These are phyloP conservation scores for Amazona vittata DNA, from an alignment of 2,113 vertebrate genomes.

Conservation along the genomic window DNA sequence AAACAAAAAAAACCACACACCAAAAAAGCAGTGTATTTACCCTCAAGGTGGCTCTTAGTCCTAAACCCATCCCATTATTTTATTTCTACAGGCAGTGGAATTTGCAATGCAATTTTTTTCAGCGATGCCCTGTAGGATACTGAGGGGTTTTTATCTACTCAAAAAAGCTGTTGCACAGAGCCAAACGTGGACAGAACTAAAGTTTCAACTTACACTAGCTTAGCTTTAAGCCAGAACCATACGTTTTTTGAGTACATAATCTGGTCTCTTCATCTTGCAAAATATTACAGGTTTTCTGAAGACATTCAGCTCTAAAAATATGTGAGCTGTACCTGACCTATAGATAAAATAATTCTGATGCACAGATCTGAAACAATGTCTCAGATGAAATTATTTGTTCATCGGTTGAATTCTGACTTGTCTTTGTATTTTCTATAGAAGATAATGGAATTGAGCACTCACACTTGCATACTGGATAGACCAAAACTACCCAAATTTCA, in stretches of 20 bases:
- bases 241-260: not conserved
- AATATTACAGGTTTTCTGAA: not conserved
- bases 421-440: not conserved
- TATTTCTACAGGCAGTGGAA: not conserved
- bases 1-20: too few species aligned
- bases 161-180: not conserved
- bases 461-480: not conserved
- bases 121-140: not conserved
- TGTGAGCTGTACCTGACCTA: not conserved
- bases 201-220: not conserved
- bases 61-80: slow-evolving; percentile 30
- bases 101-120: not conserved
- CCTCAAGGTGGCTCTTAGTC: slow-evolving; percentile 37
- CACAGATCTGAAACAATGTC: not conserved
- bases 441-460: not conserved
- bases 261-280: not conserved
- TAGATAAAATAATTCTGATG: not conserved
- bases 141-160: not conserved
- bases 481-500: not conserved
- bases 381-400: not conserved
- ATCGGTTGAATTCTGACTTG: not conserved
- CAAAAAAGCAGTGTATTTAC: not conserved
- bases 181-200: not conserved
- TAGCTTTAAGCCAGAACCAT: not conserved
- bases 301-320: not conserved